These are phyloP conservation scores for Aethina tumida DNA, from an alignment of 1,140 invertebrate genomes.

Conservation along the genomic window DNA sequence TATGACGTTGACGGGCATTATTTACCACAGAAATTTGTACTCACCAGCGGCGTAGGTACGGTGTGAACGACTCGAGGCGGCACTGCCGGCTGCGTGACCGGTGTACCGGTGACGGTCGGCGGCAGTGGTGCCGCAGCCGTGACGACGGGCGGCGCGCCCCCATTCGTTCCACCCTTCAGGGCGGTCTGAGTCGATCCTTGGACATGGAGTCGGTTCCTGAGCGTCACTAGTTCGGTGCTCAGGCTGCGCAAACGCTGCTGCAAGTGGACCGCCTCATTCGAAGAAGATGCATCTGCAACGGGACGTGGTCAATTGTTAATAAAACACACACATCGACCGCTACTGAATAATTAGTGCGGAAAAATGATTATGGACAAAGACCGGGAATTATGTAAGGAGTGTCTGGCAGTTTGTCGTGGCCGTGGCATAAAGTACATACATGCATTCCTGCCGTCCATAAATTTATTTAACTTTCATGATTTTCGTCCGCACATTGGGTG, in stretches of 20 bases:
- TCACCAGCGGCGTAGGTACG: conserved; percentile 9
- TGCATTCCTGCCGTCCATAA: too few species aligned
- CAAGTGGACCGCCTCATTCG: conserved; percentile 84
- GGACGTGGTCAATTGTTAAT: too few species aligned
- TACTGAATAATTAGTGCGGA: too few species aligned
- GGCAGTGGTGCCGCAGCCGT: conserved; percentile 37
- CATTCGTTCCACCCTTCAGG: conserved; percentile 20
- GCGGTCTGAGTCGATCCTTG: conserved; percentile 41
- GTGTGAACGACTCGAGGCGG: conserved; percentile 24
- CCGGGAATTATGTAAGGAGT: too few species aligned
- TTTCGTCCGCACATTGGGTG: too few species aligned
- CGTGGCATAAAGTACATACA: too few species aligned
- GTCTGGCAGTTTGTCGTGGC: too few species aligned
- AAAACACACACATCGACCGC: too few species aligned
- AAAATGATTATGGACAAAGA: too few species aligned
- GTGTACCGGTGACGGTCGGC: conserved; percentile 30
- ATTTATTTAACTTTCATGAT: too few species aligned
- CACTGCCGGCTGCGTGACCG: conserved; percentile 36
- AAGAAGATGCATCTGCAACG: conserved; percentile 83
- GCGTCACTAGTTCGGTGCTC: conserved; percentile 79
- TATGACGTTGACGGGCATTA: too few species aligned
- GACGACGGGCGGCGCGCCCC: conserved; percentile 30
- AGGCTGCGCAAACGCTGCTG: conserved; percentile 81
- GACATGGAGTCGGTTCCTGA: conserved; percentile 75
- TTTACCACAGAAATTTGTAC: too few species aligned